Base-by-base conservation (phyloP, 2,113 vertebrate species). In the Recurvirostra avosetta region DNA sequence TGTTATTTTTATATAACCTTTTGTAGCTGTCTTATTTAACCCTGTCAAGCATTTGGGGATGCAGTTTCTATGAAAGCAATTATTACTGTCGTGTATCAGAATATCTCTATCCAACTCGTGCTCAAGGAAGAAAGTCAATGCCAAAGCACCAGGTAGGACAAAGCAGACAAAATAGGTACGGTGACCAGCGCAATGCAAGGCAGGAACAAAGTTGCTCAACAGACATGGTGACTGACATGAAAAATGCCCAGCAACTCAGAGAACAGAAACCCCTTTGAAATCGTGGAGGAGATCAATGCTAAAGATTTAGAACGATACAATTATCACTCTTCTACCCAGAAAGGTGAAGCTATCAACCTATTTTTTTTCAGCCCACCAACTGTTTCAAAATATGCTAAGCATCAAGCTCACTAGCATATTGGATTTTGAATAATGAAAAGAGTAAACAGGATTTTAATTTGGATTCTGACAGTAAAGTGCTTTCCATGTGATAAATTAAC, bases 391-490 rank as follows among this genome's bases (percentile, higher is more conserved):
- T 79, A 91, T 77, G 90, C 70, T 90, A 94, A 83, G 67, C 73
- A 86, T 92, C 9, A 20, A 90, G 84, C 76, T 52, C 78, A 21
- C 78, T 20, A 89, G 84, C 76, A 93, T 95, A 94, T 80, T 82
- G 85, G 77, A 77, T 79, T 93, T 91, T 95, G 96, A 95, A 92
- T 92, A 88, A 82, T 93, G 89, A 94, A 94, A 96, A 95, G 94
- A 79, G 74, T 92, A 95, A 97, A 93, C 92, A 97, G 79, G 76
- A 74, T 96, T 96, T 90, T 93, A 82, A 96, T 93, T 96, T 94
- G 95, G 90, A 93, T 95, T 92, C 92, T 94, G 96, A 94, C 79
- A 78, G 86, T 78, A 77, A 92, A 95, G 86, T 25, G 50, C 83
- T 86, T 92, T 93, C 94, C 65, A 68, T 52, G 80, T 91, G 96